Percentiles rank a stretch among this genome's conserved stretches.
Conservation (phyloP, 2,888 invertebrate genomes). For the Lysandra coridon region DNA sequence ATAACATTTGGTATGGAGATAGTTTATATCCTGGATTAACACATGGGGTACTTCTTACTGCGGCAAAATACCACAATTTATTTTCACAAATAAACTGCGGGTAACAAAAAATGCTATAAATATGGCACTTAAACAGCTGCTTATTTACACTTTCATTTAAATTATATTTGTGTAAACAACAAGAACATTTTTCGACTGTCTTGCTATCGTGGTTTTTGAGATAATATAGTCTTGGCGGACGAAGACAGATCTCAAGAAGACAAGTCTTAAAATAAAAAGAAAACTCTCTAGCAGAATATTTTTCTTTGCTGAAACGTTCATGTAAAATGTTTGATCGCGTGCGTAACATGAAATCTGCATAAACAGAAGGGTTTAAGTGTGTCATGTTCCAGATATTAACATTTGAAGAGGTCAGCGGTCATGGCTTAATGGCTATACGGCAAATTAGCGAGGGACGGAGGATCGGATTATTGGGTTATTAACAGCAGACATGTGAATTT, state of each 20-base stretch:
- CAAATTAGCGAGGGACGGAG: neutral
- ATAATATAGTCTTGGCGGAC: too few relatives aligned
- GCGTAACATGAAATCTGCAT: conserved; percentile 22
- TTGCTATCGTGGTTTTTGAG: too few relatives aligned
- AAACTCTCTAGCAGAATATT: neutral
- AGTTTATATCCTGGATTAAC: too few relatives aligned
- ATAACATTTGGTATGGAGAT: too few relatives aligned
- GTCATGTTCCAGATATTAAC: conserved; percentile 25
- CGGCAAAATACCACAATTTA: too few relatives aligned
- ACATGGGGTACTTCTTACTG: too few relatives aligned
- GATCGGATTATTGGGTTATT: neutral
- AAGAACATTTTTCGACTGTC: too few relatives aligned
- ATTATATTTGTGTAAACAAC: too few relatives aligned
- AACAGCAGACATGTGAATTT: neutral
- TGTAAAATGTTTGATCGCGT: conserved; percentile 10
- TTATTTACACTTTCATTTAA: too few relatives aligned
- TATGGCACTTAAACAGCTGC: too few relatives aligned
- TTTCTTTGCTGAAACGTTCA: neutral
- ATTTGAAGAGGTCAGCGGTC: conserved; percentile 28
- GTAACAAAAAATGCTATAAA: too few relatives aligned
- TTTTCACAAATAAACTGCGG: too few relatives aligned
- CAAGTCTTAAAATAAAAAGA: neutral
- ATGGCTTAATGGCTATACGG: neutral
- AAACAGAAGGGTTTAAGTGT: conserved; percentile 16
- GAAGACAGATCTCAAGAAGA: neutral